Percentiles rank a stretch among this genome's conserved stretches.
phyloP scores from a whole-genome alignment of 2,113 vertebrate genomes.

The Thymallus thymallus region DNA sequence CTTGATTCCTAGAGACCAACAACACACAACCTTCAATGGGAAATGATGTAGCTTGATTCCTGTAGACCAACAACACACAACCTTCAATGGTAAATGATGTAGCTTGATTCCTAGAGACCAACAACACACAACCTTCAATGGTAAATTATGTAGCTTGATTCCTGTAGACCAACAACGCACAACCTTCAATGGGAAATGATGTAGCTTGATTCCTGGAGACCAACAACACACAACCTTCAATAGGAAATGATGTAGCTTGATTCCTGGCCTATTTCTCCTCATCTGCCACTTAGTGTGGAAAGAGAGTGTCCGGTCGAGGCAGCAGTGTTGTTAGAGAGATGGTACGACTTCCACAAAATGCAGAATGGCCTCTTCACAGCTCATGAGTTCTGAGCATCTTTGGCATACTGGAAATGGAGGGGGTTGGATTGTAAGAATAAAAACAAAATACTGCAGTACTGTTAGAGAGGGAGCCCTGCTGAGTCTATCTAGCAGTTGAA shows the following conservation, averaged over 20 bases:
- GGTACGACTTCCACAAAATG: neutral
- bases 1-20: constrained; percentile 3
- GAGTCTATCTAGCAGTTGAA: no score
- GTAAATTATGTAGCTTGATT: no score
- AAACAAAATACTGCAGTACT: no score
- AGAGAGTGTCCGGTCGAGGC: neutral
- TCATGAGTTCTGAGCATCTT: neutral
- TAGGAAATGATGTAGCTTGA: constrained; percentile 18
- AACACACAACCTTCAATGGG: constrained; percentile 8
- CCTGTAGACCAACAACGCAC: constrained; percentile 5
- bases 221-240: constrained; percentile 4
- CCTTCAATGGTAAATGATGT: constrained; percentile 15
- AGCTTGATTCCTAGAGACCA: no score
- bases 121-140: constrained; percentile 8
- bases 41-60: no score
- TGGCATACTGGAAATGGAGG: neutral
- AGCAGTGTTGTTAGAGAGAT: neutral
- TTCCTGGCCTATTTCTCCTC: neutral
- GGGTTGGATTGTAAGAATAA: neutral
- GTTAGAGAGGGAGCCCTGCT: no score
- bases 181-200: constrained; percentile 14
- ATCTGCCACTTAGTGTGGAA: neutral
- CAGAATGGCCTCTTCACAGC: neutral
- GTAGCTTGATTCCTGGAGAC: no score
- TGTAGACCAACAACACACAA: constrained; percentile 4